Evolutionary conservation across 2,113 vertebrate species (phyloP).

Genomic region (Serilophus lunatus): DNA sequence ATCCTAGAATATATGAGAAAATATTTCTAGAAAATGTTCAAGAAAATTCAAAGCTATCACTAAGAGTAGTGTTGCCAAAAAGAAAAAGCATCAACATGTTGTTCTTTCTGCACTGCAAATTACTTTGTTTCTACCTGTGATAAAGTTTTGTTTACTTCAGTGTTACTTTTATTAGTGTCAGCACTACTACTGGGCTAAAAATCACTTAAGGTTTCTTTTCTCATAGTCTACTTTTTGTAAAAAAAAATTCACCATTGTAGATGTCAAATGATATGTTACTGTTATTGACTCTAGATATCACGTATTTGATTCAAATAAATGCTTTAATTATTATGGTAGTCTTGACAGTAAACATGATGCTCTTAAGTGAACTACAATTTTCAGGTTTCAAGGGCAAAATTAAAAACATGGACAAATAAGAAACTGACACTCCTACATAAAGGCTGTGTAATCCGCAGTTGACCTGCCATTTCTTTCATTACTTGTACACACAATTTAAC

Average conservation of each 20-base stretch:
- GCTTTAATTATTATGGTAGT: not conserved
- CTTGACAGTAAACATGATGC: not conserved
- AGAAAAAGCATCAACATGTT: not conserved
- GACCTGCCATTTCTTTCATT: not conserved
- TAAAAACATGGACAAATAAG: not conserved
- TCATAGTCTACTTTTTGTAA: not conserved
- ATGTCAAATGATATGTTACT: not conserved
- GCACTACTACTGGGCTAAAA: not conserved
- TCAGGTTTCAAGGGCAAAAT: not conserved
- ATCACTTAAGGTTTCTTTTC: accelerated
- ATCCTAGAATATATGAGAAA: not conserved
- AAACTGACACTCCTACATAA: not conserved
- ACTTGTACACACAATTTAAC: not conserved
- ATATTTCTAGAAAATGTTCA: not conserved
- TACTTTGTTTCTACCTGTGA: not conserved
- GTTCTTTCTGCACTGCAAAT: not conserved
- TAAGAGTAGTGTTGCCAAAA: not conserved
- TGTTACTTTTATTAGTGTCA: not conserved
- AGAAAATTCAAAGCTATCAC: not conserved
- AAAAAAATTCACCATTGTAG: not conserved
- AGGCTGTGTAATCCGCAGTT: not conserved
- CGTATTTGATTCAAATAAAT: not conserved
- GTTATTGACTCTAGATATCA: not conserved
- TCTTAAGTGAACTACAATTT: not conserved
- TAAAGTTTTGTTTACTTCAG: not conserved